Base-by-base conservation (phyloP, 2,113 vertebrate genomes). In the Myiozetetes cayanensis region DNA sequence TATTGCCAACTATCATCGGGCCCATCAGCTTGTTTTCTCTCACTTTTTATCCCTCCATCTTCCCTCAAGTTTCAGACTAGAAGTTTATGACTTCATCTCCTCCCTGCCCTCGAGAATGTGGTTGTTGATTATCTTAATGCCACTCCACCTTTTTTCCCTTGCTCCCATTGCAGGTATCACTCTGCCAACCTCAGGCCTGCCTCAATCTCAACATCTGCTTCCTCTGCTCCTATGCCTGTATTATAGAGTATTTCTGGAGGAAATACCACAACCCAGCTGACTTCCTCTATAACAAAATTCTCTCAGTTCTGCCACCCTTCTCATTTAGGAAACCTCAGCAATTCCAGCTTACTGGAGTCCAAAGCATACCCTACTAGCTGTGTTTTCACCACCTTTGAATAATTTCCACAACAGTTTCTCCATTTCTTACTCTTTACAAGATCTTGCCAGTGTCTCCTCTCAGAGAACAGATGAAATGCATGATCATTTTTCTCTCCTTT, bases 31-130 rank as follows among this genome's bases (percentile, higher is more conserved):
- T 33, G 44, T 90, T 73, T 46, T 78, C 23, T 87, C 71, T 79
- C 66, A 25, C 47, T 85, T 93, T 95, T 93, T 95, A 96, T 97
- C 94, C 83, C 47, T 90, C 55, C 73, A 75, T 95, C 94, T 93
- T 78, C 56, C 41, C 73, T 75, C 50, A 35, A 92, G 89, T 94
- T 96, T 94, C 93, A 92, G 80, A 75, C 65, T 78, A 71, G 58
- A 55, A 81, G 44, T 85, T 93, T 81, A 89, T 92, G 52, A 90
- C 56, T 94, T 84, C 84, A 82, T 88, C 61, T 85, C 56, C 71
- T 95, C 89, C 83, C 93, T 94, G 68, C 35, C 47, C 33, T 33
- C 1, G 3, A 89, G 86, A 94, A 85, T 82, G 41, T 2, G 2
- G 13, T 71, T 77, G 72, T 55, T 93, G 63, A 55, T 92, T 90